These are phyloP conservation scores for Labia minor DNA, from an alignment of 2,888 invertebrate species.

Conservation along the genomic window DNA sequence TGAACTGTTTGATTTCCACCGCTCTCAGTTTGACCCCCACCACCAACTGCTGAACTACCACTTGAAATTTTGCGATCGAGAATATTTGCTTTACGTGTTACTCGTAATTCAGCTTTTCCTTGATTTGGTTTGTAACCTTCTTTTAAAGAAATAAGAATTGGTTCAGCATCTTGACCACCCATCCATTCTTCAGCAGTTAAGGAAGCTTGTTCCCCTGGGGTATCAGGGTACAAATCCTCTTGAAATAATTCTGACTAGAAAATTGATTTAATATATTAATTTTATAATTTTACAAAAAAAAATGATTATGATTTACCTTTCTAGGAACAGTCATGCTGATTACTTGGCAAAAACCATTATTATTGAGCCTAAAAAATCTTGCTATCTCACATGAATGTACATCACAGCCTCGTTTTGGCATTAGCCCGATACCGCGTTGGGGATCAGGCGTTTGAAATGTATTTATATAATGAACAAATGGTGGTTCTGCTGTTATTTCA, in stretches of 20 bases:
- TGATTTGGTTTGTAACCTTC: constrained; percentile 56
- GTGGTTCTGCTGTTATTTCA: constrained; percentile 84
- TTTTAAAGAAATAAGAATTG: constrained; percentile 82
- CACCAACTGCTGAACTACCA: constrained; percentile 30
- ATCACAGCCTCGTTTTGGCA: constrained; percentile 96
- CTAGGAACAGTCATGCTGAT: constrained; percentile 97
- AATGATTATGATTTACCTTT: constrained; percentile 46
- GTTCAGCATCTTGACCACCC: constrained; percentile 78
- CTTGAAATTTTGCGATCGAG: constrained; percentile 40
- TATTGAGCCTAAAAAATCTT: constrained; percentile 90
- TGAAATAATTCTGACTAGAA: constrained; percentile 84
- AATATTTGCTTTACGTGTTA: constrained; percentile 35
- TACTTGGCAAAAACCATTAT: constrained; percentile 86
- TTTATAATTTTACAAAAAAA: constrained; percentile 17
- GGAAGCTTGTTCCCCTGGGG: constrained; percentile 79
- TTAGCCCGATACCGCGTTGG: constrained; percentile 91
- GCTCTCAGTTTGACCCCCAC: constrained; percentile 24
- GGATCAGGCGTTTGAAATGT: constrained; percentile 97
- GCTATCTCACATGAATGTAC: constrained; percentile 88
- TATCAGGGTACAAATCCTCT: constrained; percentile 94
- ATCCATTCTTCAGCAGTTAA: constrained; percentile 88
- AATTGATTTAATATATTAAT: neutral
- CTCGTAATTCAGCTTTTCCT: constrained; percentile 52
- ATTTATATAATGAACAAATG: constrained; percentile 92
- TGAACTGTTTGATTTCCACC: constrained; percentile 25